Evolutionary conservation across 2,797 vertebrate genomes (phyloP).

Genomic region (Acanthiza pusilla): DNA sequence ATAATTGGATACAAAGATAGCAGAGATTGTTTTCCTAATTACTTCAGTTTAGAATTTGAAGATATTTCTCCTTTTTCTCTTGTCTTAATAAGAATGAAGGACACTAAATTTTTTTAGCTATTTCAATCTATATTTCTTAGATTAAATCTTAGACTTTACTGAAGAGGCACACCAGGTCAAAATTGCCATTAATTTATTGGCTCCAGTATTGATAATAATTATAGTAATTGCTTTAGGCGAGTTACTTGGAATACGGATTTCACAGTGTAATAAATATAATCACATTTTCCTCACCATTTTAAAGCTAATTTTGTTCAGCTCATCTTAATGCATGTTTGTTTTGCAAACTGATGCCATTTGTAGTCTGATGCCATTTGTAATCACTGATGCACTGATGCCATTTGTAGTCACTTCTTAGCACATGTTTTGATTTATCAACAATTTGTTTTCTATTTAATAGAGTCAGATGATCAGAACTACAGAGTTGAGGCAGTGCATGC

Average conservation of each 20-base stretch:
- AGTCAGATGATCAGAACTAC: constrained; percentile 96
- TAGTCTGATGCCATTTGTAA: neutral
- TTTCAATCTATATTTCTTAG: neutral
- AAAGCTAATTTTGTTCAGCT: neutral
- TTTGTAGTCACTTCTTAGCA: neutral
- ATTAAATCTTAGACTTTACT: neutral
- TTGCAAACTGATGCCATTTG: neutral
- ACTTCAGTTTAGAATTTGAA: neutral
- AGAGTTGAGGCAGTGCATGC: constrained; percentile 91
- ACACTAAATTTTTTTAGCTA: neutral
- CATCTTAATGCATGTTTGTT: neutral
- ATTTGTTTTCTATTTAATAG: constrained; percentile 70
- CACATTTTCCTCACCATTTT: neutral
- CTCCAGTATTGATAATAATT: neutral
- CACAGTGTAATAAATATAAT: neutral
- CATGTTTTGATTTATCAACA: neutral
- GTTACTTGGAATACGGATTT: neutral
- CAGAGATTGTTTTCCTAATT: neutral
- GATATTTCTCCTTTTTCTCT: neutral
- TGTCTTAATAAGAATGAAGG: neutral
- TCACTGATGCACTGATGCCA: neutral
- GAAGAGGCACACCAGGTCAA: neutral
- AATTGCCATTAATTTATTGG: neutral
- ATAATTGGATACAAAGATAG: neutral
- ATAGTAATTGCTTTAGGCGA: neutral